These are phyloP conservation scores for Abrostola tripartita DNA, from an alignment of 2,888 invertebrate genomes.

Conservation along the genomic window DNA sequence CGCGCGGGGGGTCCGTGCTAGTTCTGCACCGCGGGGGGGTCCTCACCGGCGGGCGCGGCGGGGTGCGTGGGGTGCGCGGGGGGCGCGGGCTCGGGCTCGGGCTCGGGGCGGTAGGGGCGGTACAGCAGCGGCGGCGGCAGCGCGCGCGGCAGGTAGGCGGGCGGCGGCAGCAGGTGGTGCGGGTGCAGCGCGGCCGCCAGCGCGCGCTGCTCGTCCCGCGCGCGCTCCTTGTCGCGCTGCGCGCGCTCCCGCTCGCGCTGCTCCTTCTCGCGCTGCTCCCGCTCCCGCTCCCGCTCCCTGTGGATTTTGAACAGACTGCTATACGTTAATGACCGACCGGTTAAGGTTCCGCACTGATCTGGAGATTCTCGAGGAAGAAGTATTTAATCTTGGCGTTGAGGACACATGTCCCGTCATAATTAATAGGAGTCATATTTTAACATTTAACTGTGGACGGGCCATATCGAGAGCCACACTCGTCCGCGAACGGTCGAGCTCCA, in stretches of 20 bases:
- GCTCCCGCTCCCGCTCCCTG: conserved; percentile 68
- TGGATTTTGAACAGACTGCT: conserved; percentile 27
- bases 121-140: conserved; percentile 75
- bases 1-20: too few relatives aligned
- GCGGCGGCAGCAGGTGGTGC: conserved; percentile 65
- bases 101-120: conserved; percentile 76
- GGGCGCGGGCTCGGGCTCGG: conserved; percentile 43
- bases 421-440: too few relatives aligned
- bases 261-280: conserved; percentile 76
- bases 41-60: too few relatives aligned
- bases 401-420: too few relatives aligned
- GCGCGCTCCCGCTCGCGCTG: conserved; percentile 77
- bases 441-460: too few relatives aligned
- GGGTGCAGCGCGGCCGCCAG: conserved; percentile 71
- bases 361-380: background rate
- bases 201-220: conserved; percentile 58
- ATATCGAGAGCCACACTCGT: too few relatives aligned
- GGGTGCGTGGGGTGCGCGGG: conserved; percentile 42
- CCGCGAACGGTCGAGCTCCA: too few relatives aligned
- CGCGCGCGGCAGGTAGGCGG: conserved; percentile 62
- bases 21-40: too few relatives aligned
- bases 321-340: conserved; percentile 9
- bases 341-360: background rate
- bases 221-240: conserved; percentile 68
- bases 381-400: too few relatives aligned